phyloP scores from a whole-genome alignment of 2,888 invertebrate genomes.

The Mimas tiliae region DNA sequence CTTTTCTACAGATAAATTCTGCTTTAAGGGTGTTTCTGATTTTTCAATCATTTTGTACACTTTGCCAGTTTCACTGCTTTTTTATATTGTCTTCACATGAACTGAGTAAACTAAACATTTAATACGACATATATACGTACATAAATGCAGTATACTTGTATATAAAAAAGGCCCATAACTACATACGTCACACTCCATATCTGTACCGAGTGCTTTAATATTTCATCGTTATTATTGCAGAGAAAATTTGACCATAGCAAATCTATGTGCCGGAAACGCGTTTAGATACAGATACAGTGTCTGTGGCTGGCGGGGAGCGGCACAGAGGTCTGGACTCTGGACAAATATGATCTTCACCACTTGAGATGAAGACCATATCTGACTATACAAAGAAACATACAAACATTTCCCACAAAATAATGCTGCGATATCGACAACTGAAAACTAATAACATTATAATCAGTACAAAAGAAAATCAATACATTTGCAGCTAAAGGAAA shows the following conservation, averaged over 20 bases:
- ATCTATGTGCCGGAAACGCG: slow-evolving; percentile 67
- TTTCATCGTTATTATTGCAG: slow-evolving; percentile 39
- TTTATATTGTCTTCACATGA: not conserved
- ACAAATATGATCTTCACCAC: slow-evolving; percentile 62
- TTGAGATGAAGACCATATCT: slow-evolving; percentile 59
- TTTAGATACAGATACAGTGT: slow-evolving; percentile 78
- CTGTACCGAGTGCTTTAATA: slow-evolving; percentile 66
- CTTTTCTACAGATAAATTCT: slow-evolving; percentile 47
- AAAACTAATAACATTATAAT: slow-evolving; percentile 26
- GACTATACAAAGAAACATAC: slow-evolving; percentile 34
- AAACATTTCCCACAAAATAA: slow-evolving; percentile 17
- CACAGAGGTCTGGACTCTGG: slow-evolving; percentile 45
- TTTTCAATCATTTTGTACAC: not conserved
- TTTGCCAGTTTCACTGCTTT: slow-evolving; percentile 5
- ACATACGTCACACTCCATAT: slow-evolving; percentile 74
- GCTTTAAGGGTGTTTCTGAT: not conserved
- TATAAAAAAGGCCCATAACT: slow-evolving; percentile 65
- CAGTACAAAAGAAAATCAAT: slow-evolving; percentile 3
- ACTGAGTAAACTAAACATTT: slow-evolving; percentile 22
- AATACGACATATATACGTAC: slow-evolving; percentile 25
- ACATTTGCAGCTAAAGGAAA: slow-evolving; percentile 2
- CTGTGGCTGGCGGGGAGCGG: slow-evolving; percentile 51
- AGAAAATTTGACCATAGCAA: slow-evolving; percentile 77
- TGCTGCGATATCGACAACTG: slow-evolving; percentile 22
- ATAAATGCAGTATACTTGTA: slow-evolving; percentile 18